Percentiles rank a stretch among this genome's conserved stretches.
phyloP scores from a whole-genome alignment of 2,113 vertebrate genomes.

The Riparia riparia region DNA sequence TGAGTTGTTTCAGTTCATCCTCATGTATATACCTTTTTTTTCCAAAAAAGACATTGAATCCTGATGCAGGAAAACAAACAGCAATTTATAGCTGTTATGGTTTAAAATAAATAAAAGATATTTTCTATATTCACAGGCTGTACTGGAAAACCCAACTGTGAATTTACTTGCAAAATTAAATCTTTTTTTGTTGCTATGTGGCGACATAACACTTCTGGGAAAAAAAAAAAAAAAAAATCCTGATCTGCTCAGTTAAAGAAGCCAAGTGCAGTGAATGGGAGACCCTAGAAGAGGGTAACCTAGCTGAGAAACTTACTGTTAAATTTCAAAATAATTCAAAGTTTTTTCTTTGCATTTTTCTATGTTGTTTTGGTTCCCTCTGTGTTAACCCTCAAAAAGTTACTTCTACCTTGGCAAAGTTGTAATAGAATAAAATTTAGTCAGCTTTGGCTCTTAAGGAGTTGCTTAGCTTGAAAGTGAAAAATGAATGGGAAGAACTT shows the following conservation, averaged over 20 bases:
- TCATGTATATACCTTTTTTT: not conserved
- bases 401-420: not conserved
- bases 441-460: not conserved
- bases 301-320: not conserved
- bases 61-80: not conserved
- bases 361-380: not conserved
- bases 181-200: not conserved
- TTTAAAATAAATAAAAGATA: not conserved
- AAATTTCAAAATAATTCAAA: not conserved
- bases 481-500: not conserved
- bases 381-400: not conserved
- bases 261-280: not conserved
- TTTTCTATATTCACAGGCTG: not conserved
- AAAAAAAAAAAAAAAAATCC: not conserved
- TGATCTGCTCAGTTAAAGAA: not conserved
- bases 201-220: not conserved
- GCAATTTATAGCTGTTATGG: not conserved
- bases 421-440: not conserved
- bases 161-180: not conserved
- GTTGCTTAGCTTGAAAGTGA: not conserved
- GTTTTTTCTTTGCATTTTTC: not conserved
- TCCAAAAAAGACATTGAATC: not conserved
- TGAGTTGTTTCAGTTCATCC: too few species aligned
- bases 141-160: not conserved
- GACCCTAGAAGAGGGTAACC: not conserved